Conservation (phyloP, 1,140 invertebrate species). For the Camponotus floridanus region DNA sequence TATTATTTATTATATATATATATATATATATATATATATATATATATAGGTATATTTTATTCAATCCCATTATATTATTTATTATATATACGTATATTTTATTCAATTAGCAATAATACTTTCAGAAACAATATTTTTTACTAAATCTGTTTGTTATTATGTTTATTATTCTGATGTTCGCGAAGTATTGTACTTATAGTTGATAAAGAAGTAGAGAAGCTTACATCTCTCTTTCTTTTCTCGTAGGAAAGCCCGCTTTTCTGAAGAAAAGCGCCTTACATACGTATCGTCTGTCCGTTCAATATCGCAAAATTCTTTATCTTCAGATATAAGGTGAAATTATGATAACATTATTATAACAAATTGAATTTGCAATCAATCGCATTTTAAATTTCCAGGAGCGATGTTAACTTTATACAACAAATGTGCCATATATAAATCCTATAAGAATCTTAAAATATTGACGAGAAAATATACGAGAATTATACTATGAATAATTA, state of each 20-base stretch:
- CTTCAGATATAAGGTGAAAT: slow-evolving; percentile 1
- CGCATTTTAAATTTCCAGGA: not conserved
- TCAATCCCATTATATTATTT: not conserved
- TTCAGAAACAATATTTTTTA: not conserved
- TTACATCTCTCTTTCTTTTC: slow-evolving; percentile 30
- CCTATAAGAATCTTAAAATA: not conserved
- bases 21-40: not conserved
- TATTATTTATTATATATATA: not conserved
- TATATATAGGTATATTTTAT: too few relatives aligned
- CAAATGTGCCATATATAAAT: not conserved
- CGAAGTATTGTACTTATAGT: slow-evolving; percentile 41
- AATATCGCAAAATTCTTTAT: slow-evolving; percentile 51
- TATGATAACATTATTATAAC: slow-evolving; percentile 23
- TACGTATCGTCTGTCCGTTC: too few relatives aligned
- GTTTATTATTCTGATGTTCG: slow-evolving; percentile 42
- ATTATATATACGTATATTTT: not conserved
- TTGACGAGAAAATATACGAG: not conserved
- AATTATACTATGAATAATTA: not conserved
- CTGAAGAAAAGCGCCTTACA: slow-evolving; percentile 41
- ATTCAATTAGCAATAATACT: not conserved
- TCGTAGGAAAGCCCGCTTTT: slow-evolving; percentile 27
- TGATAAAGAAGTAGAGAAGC: slow-evolving; percentile 55
- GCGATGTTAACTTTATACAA: not conserved
- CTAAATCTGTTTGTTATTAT: slow-evolving; percentile 45
- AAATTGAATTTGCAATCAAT: slow-evolving; percentile 16